Base-by-base conservation (phyloP, 2,888 invertebrate genomes). In the Troilus luridus region DNA sequence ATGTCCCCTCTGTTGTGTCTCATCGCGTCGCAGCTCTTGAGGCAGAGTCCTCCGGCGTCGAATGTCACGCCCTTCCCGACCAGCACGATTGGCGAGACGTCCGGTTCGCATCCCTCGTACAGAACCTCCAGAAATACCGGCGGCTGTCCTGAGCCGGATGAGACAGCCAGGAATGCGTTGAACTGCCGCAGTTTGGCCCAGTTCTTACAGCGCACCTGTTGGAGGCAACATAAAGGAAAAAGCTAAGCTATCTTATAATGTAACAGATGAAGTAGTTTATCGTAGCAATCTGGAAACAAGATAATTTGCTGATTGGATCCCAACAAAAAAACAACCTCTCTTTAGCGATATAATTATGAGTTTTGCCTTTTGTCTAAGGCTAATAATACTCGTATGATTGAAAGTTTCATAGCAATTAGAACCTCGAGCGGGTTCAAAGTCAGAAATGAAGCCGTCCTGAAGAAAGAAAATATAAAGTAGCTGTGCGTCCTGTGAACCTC, bases 181-280 rank as follows among this genome's bases (percentile, higher is more conserved):
- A 98, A 98, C 92, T 96, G 96, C 94, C 96, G 96, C 62, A 95
- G 95, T 93, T 97, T 96, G 0, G 97, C 97, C 98, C 98, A 98
- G 14, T 96, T 96, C 93, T 96, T 95, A 77, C 97, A 96, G 93
- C 95, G 96, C 14, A 96, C 95, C 93, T 90, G 41, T 85, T 12
- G 1, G 12, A 21, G 41, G 41, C 3, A 54, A 10, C 0, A 56
- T 21, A n/a, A n/a, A 11, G 58, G 19, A 85, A 0, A 81, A 9
- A 12, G 24, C n/a, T 67, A n/a, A 67, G n/a, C 21, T 11, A 19
- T 41, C 41, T 27, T 19, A 41, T 41, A 41, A 41, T 41, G 41
- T 5, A 41, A 41, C 41, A 41, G 41, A 41, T 5, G 12, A 27
- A 41, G 77, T 11, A 41, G 11, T 41, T 27, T 14, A 17, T 60